Evolutionary conservation across 2,113 vertebrate genomes (phyloP).

Genomic region (Oreotragus oreotragus): DNA sequence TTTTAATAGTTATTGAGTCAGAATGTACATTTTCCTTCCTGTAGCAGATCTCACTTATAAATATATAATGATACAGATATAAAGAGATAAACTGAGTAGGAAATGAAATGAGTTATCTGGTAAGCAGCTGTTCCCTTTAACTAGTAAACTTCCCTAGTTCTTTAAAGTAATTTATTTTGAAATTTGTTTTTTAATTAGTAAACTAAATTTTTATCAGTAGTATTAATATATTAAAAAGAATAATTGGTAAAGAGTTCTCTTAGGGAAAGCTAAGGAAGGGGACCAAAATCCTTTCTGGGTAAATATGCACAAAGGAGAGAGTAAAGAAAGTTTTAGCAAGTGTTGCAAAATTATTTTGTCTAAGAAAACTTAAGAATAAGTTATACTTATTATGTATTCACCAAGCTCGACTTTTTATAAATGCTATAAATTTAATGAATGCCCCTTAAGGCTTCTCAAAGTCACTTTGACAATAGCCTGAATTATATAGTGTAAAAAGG

Average conservation of each 20-base stretch:
- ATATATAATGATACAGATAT: background rate
- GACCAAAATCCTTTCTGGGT: too few relatives aligned
- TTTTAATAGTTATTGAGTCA: background rate
- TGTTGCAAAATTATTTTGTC: too few relatives aligned
- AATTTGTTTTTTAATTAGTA: background rate
- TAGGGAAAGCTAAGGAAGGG: background rate
- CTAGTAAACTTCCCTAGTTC: background rate
- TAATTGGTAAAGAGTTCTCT: background rate
- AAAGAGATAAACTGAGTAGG: background rate
- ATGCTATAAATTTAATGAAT: slow-evolving; percentile 6
- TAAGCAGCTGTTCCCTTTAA: background rate
- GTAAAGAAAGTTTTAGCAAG: too few relatives aligned
- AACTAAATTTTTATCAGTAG: background rate
- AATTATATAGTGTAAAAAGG: background rate
- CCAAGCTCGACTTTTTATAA: background rate
- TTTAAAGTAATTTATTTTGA: background rate
- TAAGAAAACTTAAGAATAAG: too few relatives aligned
- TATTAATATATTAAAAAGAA: background rate
- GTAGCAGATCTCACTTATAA: background rate
- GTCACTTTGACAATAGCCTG: background rate
- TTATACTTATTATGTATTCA: too few relatives aligned
- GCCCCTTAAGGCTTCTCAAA: background rate
- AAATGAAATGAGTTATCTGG: background rate
- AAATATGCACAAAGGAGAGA: too few relatives aligned
- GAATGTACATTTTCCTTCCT: background rate